Base-by-base conservation (phyloP, 2,888 invertebrate species). In the Lypha dubia region DNA sequence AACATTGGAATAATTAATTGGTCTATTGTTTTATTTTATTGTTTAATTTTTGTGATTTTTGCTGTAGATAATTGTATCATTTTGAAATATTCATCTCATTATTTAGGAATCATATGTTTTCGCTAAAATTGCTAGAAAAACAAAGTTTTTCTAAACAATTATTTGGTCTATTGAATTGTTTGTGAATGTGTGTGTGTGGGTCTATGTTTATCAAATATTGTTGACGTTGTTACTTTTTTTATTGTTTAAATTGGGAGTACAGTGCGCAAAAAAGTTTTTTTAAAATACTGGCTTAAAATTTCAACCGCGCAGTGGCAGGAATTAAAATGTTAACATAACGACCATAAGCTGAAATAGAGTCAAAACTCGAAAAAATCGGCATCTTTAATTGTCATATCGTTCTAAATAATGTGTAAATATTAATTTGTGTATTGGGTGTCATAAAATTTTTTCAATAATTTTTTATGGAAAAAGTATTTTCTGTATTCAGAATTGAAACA, bases 91-190 rank as follows among this genome's bases (percentile, higher is more conserved):
- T 67, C 49, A 58, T 65, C 41, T 70, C 63, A 70, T 70, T 75
- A 63, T 71, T 74, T 82, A 84, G 84, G 84, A 84, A 84, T 84
- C 84, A 81, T 84, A 74, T 6, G 81, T 77, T 84, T 56, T 62
- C 44, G 49, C 49, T 82, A 32, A 15, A 76, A 70, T 79, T 74
- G 63, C 11, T 71, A 41, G 65, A 65, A 56, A 84, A 81, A 81
- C 77, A 65, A 46, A 22, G 74, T 79, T 79, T 79, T 53, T 71
- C 74, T 41, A 32, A 46, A 73, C 84, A 81, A 73, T 79, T 51
- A 65, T 67, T 84, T 84, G 84, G 84, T 84, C 84, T 84, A 84
- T 84, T 81, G 81, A 35, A 70, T 70, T 65, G 3, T 65, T n/a
- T 76, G 41, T 35, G 15, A 70, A 65, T 65, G 3, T 65, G 17